Evolutionary conservation across 2,888 invertebrate species (phyloP), one percentile per base, ranked within the genome.

Genomic region (Elegia similella): DNA sequence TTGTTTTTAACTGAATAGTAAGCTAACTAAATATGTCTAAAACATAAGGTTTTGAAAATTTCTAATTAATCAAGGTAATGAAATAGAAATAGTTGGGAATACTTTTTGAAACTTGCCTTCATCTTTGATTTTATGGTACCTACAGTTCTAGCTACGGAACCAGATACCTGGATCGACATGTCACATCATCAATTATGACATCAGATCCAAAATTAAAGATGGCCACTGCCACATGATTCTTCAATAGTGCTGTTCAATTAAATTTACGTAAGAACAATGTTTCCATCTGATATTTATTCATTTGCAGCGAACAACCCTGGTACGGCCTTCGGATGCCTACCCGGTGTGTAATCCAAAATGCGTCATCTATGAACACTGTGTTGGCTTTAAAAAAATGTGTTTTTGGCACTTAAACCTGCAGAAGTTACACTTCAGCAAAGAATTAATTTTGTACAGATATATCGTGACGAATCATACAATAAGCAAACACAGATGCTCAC

Each of bases 311-410:
- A 66, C 64, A 62, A 50, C 57, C 52, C 52, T 47, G 64, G 55
- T 52, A 12, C 62, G 69, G 65, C 76, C 75, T 76, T 72, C 69
- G 57, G 60, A 73, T 76, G 69, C 72, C 70, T 68, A 44, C 56
- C 55, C 43, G 59, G 58, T 73, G 73, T 64, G 72, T 71, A 70
- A 74, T 65, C 7, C 48, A 13, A 59, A 55, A 60, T 72, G 70
- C 73, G 74, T 74, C 75, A 73, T 58, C 60, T 60, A 50, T 60
- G 52, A 59, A 43, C 58, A 64, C 60, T 68, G 61, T 68, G 61
- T 66, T 52, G 60, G 58, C 59, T 53, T 48, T 30, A 47, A 55
- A 66, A n/a, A 63, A 66, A 63, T 71, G 61, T 72, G 67, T 64
- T 69, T 68, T 62, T 62, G 66, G 63, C 48, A 44, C 43, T 67